Evolutionary conservation across 2,888 invertebrate genomes (phyloP), one percentile per base, ranked within the genome.

Genomic region (Drosophila borealis): DNA sequence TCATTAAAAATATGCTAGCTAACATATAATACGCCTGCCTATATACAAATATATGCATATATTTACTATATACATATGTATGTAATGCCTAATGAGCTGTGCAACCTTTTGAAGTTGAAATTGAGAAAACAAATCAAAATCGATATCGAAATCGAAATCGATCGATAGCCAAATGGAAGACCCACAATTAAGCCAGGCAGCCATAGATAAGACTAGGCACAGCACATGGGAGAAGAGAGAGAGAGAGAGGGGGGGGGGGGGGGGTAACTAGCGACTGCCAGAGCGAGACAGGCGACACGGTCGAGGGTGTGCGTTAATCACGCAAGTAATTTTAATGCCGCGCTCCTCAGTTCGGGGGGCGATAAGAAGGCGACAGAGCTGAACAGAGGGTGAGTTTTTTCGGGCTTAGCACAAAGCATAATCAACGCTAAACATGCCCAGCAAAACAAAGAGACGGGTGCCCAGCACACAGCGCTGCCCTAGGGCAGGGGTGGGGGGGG

Each of bases 141-240:
- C 48, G 61, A 51, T 54, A 34, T 34, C 11, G 34, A 34, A 74
- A 81, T 69, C 74, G 79, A 71, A 81, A 70, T 80, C 84, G 82
- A 85, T 85, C 85, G 82, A 86, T 86, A 82, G 63, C 55, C 74
- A 70, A 81, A 82, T 80, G 78, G 85, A 86, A 85, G 85, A 85
- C 85, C 85, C 78, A 85, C 85, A 85, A 85, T 84, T 79, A 85
- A 84, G 74, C 74, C 84, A 73, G 81, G 84, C 86, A 86, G 84
- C 86, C 82, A 84, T 84, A 85, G 86, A 85, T 84, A 80, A 82
- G 64, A 75, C 78, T 59, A 51, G 64, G 36, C 41, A 29, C 41
- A 17, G 17, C n/a, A 2, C 11, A 21, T 2, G 45, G 25, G 4
- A 10, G 4, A 13, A n/a, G 6, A 9, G 17, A 2, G 14, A n/a